A percentile compares a stretch with the other conserved stretches of the same genome.
These are phyloP conservation scores for Trachelus tabidus DNA, from an alignment of 2,888 invertebrate genomes.

Conservation along the genomic window DNA sequence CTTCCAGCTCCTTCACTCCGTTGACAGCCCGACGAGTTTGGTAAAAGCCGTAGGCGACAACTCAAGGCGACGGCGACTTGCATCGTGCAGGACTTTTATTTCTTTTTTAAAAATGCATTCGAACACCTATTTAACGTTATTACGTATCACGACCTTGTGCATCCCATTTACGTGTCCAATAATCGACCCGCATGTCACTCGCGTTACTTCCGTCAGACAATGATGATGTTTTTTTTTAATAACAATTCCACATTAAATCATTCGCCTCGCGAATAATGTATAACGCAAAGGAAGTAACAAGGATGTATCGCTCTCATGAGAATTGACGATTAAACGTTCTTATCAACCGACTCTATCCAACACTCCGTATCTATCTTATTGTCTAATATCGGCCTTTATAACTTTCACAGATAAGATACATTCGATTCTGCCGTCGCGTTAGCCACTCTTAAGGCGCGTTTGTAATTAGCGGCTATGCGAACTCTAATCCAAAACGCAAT, in stretches of 20 bases:
- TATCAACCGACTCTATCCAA: neutral
- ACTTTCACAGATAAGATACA: neutral
- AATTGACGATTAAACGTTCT: neutral
- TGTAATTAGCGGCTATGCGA: neutral
- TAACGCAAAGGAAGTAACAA: neutral
- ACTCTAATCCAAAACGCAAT: neutral
- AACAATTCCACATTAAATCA: neutral
- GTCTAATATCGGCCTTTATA: neutral
- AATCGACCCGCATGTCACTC: neutral
- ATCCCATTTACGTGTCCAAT: constrained; percentile 38
- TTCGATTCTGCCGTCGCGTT: neutral
- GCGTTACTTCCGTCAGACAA: neutral
- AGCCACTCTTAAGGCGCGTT: neutral
- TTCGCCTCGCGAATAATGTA: neutral
- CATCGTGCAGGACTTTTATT: neutral
- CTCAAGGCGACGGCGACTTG: constrained; percentile 25
- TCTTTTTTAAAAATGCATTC: constrained; percentile 17
- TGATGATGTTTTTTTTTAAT: neutral
- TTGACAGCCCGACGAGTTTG: neutral
- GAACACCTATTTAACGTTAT: constrained; percentile 25
- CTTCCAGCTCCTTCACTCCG: neutral
- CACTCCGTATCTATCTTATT: neutral
- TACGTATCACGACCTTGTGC: constrained; percentile 20
- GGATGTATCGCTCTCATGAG: neutral
- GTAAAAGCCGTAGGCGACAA: constrained; percentile 26